Conservation (phyloP, 2,797 vertebrate genomes). For the Enteromius radiatus region DNA sequence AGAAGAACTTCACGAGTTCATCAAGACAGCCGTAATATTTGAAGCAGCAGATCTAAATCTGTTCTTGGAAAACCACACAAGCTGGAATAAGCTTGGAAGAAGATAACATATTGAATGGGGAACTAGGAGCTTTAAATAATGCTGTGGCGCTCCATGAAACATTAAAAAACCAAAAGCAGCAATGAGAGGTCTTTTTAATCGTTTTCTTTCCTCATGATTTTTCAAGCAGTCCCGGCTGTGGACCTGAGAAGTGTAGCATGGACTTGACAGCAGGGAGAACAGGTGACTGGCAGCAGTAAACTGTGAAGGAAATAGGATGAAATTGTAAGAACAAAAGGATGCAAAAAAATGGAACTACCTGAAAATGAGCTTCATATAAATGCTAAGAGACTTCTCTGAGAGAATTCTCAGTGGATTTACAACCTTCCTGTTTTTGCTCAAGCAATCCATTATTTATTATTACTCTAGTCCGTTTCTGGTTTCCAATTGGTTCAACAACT, state of each 20-base stretch:
- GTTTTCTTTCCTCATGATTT: neutral
- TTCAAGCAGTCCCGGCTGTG: neutral
- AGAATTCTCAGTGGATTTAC: neutral
- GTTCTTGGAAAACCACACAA: neutral
- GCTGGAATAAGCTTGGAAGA: neutral
- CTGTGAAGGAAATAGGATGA: neutral
- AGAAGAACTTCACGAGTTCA: conserved; percentile 11
- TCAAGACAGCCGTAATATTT: neutral
- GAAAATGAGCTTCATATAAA: conserved; percentile 6
- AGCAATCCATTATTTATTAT: neutral
- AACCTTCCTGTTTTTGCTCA: neutral
- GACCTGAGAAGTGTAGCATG: neutral
- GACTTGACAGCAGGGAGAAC: neutral
- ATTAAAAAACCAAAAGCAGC: neutral
- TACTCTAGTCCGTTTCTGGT: neutral
- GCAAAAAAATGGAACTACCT: neutral
- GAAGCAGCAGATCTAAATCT: conserved; percentile 13
- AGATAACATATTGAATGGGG: neutral
- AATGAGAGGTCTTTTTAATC: neutral
- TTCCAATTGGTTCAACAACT: neutral
- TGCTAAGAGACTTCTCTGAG: neutral
- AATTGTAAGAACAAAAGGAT: neutral
- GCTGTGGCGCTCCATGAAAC: neutral
- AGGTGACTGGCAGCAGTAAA: neutral
- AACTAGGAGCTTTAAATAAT: neutral